phyloP scores from a whole-genome alignment of 2,113 vertebrate species.

The Picathartes gymnocephalus region DNA sequence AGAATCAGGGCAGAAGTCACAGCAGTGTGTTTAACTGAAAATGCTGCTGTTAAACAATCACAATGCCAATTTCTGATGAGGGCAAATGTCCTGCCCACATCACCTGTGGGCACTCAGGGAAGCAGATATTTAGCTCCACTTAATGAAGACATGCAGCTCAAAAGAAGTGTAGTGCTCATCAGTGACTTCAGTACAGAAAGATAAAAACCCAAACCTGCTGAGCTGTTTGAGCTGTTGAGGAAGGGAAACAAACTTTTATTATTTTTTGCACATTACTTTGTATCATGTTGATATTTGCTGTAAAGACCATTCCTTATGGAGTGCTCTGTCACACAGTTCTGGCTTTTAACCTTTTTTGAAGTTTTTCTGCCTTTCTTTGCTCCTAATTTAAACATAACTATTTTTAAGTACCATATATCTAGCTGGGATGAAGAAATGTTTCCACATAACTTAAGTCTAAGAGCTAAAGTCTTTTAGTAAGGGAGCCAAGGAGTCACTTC shows the following conservation, averaged over 20 bases:
- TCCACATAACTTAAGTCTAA: background rate
- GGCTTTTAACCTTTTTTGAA: background rate
- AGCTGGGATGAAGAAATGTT: background rate
- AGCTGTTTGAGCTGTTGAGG: background rate
- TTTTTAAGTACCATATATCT: background rate
- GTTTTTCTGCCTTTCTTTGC: background rate
- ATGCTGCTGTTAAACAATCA: background rate
- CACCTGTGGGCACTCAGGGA: background rate
- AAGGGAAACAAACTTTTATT: background rate
- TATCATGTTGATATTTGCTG: background rate
- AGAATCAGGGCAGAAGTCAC: background rate
- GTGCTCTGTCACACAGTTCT: background rate
- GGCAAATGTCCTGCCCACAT: background rate
- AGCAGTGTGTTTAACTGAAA: background rate
- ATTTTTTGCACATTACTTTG: background rate
- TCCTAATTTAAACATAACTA: background rate
- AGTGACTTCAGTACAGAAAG: background rate
- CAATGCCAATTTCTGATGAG: fast-evolving
- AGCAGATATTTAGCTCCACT: background rate
- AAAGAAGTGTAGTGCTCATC: background rate
- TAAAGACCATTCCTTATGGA: background rate
- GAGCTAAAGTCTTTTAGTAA: background rate
- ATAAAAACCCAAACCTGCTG: background rate
- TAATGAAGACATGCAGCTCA: background rate
- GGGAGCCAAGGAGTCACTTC: background rate